These are phyloP conservation scores for Illadopsis cleaveri DNA, from an alignment of 2,113 vertebrate species.

Conservation along the genomic window DNA sequence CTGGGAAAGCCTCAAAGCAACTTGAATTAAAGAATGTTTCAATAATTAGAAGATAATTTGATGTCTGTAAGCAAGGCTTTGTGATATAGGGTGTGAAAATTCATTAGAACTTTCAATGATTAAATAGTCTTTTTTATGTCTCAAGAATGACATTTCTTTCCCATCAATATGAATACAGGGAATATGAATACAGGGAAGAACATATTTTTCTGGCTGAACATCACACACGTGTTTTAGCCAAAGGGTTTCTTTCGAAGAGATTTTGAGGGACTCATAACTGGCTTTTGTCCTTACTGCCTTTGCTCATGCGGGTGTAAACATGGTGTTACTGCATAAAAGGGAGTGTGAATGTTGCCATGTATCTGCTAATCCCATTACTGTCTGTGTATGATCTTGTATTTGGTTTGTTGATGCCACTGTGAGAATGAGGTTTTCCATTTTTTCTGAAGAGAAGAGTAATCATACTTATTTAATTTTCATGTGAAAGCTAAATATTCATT, in stretches of 20 bases:
- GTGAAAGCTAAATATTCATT: background rate
- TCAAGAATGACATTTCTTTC: background rate
- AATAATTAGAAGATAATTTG: background rate
- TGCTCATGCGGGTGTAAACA: background rate
- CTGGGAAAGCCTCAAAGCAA: background rate
- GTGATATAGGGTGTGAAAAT: background rate
- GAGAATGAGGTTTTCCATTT: background rate
- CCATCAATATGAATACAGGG: background rate
- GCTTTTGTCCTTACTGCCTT: background rate
- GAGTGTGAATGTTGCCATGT: background rate
- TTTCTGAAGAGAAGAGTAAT: background rate
- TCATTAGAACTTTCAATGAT: background rate
- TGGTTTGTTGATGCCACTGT: background rate
- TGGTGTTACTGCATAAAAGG: background rate
- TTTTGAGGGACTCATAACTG: background rate
- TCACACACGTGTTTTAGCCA: background rate
- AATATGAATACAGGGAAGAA: background rate
- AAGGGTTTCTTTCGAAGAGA: background rate
- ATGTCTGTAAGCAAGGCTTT: conserved; percentile 3
- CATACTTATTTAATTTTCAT: background rate
- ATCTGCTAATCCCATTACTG: background rate
- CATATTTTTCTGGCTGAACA: background rate
- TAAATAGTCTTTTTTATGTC: background rate
- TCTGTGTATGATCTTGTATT: background rate
- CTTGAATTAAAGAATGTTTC: background rate